A percentile compares a stretch with the other conserved stretches of the same genome.
phyloP scores from a whole-genome alignment of 1,140 invertebrate genomes.

The Cherax quadricarinatus region DNA sequence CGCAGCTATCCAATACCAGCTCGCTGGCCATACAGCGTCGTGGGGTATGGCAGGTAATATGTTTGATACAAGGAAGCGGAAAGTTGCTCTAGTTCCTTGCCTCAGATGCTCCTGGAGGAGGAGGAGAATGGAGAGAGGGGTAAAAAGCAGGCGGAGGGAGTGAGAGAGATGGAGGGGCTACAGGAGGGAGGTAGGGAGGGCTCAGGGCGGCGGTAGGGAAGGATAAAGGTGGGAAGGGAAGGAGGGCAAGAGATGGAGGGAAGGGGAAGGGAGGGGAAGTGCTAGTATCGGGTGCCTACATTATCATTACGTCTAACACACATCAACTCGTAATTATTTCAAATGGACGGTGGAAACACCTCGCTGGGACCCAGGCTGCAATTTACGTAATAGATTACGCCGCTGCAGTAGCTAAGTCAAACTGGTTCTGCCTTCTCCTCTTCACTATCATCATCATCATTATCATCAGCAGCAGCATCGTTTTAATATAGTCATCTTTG shows the following conservation, averaged over 20 bases:
- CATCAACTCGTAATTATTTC: constrained; percentile 21
- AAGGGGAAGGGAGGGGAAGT: background rate
- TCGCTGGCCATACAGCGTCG: too few relatives aligned
- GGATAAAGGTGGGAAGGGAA: background rate
- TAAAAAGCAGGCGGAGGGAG: too few relatives aligned
- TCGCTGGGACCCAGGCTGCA: background rate
- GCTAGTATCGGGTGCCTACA: background rate
- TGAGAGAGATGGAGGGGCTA: too few relatives aligned
- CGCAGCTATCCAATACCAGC: too few relatives aligned
- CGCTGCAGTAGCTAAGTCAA: background rate
- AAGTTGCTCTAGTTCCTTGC: too few relatives aligned
- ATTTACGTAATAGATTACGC: constrained; percentile 16
- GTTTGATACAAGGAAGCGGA: too few relatives aligned
- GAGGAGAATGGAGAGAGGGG: background rate
- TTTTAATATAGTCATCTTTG: too few relatives aligned
- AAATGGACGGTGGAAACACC: constrained; percentile 10
- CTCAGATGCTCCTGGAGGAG: background rate
- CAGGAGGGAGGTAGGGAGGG: too few relatives aligned
- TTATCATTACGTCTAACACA: background rate
- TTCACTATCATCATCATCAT: too few relatives aligned
- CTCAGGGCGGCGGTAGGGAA: background rate
- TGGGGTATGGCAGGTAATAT: too few relatives aligned
- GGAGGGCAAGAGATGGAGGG: background rate
- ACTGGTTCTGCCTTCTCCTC: background rate
- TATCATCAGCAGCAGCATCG: too few relatives aligned